A percentile compares a stretch with the other conserved stretches of the same genome.
Conservation (phyloP, 2,113 vertebrate species). For the Macaca mulatta region DNA sequence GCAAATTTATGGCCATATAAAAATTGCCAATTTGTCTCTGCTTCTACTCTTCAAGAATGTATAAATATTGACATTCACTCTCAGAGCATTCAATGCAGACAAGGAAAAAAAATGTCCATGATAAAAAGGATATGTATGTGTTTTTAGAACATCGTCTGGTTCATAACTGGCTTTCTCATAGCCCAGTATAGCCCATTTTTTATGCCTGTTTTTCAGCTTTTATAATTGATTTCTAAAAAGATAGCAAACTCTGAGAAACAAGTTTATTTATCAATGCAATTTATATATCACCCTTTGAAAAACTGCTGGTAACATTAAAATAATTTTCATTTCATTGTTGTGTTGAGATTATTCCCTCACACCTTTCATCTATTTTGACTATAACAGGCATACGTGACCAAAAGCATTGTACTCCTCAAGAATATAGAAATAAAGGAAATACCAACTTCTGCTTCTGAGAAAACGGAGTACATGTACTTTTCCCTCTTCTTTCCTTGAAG, state of each 20-base stretch:
- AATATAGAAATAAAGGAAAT: not conserved
- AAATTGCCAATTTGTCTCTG: not conserved
- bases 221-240: conserved; percentile 10
- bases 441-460: not conserved
- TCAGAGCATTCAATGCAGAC: not conserved
- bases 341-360: not conserved
- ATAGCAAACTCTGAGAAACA: not conserved
- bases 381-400: not conserved
- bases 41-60: not conserved
- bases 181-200: not conserved
- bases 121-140: not conserved
- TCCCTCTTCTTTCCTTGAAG: not conserved
- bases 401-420: not conserved
- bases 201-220: not conserved
- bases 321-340: not conserved
- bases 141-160: not conserved
- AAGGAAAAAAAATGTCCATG: not conserved
- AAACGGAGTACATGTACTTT: not conserved
- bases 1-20: not conserved
- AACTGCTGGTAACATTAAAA: not conserved
- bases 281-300: not conserved
- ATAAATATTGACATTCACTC: not conserved
- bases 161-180: not conserved
- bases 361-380: not conserved
- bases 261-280: not conserved